phyloP scores from a whole-genome alignment of 2,888 invertebrate genomes.

The Caenorhabditis sp. region DNA sequence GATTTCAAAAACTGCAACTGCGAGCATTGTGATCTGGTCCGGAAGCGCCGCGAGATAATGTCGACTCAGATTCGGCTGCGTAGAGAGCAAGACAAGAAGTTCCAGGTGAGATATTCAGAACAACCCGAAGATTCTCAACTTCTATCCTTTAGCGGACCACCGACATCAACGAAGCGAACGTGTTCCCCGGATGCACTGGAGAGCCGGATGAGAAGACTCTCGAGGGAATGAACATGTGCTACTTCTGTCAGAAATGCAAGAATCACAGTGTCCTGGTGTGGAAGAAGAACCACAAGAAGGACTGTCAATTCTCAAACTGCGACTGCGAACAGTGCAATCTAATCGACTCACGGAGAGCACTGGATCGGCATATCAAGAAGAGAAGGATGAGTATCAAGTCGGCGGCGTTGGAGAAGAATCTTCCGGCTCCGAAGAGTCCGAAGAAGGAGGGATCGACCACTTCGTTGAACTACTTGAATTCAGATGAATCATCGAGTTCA shows the following conservation, averaged over 20 bases:
- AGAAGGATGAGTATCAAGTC: slow-evolving; percentile 55
- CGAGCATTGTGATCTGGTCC: slow-evolving; percentile 77
- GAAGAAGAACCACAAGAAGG: slow-evolving; percentile 82
- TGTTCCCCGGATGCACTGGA: slow-evolving; percentile 69
- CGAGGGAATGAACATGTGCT: slow-evolving; percentile 71
- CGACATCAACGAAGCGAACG: slow-evolving; percentile 75
- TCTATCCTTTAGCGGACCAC: slow-evolving; percentile 70
- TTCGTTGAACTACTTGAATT: slow-evolving; percentile 25
- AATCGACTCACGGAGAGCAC: slow-evolving; percentile 79
- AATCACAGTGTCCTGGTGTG: slow-evolving; percentile 80
- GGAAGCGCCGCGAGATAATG: slow-evolving; percentile 79
- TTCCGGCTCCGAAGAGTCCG: slow-evolving; percentile 43
- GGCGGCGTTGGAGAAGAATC: slow-evolving; percentile 2
- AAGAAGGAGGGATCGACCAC: slow-evolving; percentile 40
- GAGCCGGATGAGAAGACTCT: slow-evolving; percentile 47
- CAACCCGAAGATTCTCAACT: too few relatives aligned
- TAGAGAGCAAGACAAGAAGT: slow-evolving; percentile 81
- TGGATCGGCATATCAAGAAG: slow-evolving; percentile 79
- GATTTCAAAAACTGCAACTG: slow-evolving; percentile 78
- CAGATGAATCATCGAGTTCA: slow-evolving; percentile 46
- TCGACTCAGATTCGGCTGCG: slow-evolving; percentile 81
- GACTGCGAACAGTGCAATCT: slow-evolving; percentile 78
- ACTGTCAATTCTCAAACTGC: slow-evolving; percentile 76
- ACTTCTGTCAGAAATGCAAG: slow-evolving; percentile 82
- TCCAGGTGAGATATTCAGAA: too few relatives aligned